Evolutionary conservation across 2,113 vertebrate species (phyloP), one percentile per base, ranked within the genome.

Genomic region (Helogale parvula): DNA sequence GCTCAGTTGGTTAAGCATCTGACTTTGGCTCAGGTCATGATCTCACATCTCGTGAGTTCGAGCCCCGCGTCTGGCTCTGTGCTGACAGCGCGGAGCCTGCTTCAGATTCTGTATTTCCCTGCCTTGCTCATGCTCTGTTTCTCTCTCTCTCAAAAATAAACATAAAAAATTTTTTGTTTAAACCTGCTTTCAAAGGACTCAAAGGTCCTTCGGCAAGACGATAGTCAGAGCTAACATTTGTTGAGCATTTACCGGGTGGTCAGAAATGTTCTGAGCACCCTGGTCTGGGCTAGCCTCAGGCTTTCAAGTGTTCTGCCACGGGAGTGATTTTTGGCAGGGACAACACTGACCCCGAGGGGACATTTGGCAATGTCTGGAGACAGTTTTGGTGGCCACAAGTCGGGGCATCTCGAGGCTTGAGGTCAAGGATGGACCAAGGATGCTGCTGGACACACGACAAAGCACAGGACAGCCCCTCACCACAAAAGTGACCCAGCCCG

Each of bases 191-290:
- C 77, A 15, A 54, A 66, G 29, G 50, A 50, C n/a, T 57, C 35
- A 41, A 31, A 88, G 14, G 14, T 45, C 23, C 68, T 83, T 21
- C 12, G 72, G 47, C 17, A 47, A 69, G 50, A 80, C 15, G 13
- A 31, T 4, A 25, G 63, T 9, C 45, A 33, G 23, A 1, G 38
- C 8, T 1, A 1, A 10, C 35, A 35, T 19, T 8, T 31, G 35
- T n/a, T 4, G 72, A 9, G 6, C 0, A 5, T 19, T 16, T 9
- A 12, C 5, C 0, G 0, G 0, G 0, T 1, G 54, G 31, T 91
- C 2, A 1, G 50, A 7, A 2, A 6, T 0, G 45, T 8, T 31
- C 71, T 2, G 10, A 45, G 60, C 2, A 4, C 57, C 54, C 71
- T 0, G 12, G n/a, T 13, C 25, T 8, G 15, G 0, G 0, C 16